Evolutionary conservation across 2,113 vertebrate genomes (phyloP).

Genomic region (Bucco capensis): DNA sequence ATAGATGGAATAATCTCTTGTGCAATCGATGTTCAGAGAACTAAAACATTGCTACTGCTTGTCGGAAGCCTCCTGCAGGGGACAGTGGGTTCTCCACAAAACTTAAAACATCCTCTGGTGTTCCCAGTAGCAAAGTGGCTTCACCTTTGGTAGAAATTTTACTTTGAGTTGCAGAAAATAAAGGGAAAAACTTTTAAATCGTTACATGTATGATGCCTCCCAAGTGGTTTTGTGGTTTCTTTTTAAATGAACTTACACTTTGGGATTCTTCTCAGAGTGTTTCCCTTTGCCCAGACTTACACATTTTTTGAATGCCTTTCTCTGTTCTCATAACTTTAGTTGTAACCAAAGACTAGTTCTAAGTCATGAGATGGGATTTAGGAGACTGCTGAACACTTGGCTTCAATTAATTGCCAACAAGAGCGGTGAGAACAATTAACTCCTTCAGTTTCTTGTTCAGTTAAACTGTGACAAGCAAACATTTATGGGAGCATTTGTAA

Average conservation of each 20-base stretch:
- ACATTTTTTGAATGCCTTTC: background rate
- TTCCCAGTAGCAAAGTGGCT: background rate
- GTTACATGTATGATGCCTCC: background rate
- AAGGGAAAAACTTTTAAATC: background rate
- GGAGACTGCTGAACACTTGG: background rate
- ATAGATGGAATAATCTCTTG: background rate
- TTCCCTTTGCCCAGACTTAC: background rate
- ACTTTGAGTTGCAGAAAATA: background rate
- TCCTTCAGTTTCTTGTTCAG: background rate
- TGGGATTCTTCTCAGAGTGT: background rate
- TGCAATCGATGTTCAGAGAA: background rate
- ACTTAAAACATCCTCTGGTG: background rate
- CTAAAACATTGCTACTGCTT: background rate
- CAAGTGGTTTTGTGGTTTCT: background rate
- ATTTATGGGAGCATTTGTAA: background rate
- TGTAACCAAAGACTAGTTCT: background rate
- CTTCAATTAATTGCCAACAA: background rate
- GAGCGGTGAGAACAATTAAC: background rate
- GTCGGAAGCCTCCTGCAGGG: background rate
- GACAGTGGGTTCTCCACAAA: background rate
- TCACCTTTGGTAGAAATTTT: background rate
- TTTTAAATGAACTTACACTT: background rate
- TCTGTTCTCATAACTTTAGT: background rate
- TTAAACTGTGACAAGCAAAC: background rate
- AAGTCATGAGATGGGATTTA: background rate